phyloP scores from a whole-genome alignment of 2,113 vertebrate genomes.

The Rhinolophus ferrumequinum region DNA sequence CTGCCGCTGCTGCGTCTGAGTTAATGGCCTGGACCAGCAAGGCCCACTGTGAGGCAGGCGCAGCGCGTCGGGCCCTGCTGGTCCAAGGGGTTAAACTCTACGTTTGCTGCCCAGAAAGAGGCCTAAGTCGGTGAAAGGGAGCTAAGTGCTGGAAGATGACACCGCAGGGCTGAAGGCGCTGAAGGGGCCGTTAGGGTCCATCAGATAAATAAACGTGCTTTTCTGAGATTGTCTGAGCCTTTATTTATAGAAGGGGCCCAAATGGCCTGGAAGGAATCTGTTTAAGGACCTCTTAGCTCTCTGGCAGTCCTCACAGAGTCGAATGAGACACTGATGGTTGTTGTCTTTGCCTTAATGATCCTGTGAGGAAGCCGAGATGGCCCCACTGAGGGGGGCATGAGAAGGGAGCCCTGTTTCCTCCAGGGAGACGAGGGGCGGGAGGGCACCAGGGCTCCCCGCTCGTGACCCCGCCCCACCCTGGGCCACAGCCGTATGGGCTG shows the following conservation, averaged over 20 bases:
- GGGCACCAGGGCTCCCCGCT: not conserved
- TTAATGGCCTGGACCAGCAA: not conserved
- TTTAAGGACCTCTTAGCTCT: constrained; percentile 62
- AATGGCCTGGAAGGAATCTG: constrained; percentile 53
- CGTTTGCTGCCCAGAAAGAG: constrained; percentile 18
- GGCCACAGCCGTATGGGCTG: not conserved
- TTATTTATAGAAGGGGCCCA: constrained; percentile 70
- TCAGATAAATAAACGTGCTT: constrained; percentile 62
- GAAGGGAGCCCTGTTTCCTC: not conserved
- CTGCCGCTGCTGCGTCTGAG: not conserved
- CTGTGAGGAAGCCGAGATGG: not conserved
- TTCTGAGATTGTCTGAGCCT: constrained; percentile 32
- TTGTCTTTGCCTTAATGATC: constrained; percentile 15
- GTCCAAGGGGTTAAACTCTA: not conserved
- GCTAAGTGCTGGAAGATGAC: constrained; percentile 53
- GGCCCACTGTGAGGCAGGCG: not conserved
- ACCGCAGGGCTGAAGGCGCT: not conserved
- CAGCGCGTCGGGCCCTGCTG: not conserved
- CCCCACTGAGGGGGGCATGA: fast-evolving
- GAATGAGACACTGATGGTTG: not conserved
- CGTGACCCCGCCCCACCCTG: not conserved
- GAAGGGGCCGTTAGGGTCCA: constrained; percentile 12
- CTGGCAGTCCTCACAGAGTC: not conserved
- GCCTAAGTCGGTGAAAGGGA: constrained; percentile 41
- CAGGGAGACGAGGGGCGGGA: not conserved